Conservation (phyloP, 2,888 invertebrate species). For the Megastigmus dorsalis region DNA sequence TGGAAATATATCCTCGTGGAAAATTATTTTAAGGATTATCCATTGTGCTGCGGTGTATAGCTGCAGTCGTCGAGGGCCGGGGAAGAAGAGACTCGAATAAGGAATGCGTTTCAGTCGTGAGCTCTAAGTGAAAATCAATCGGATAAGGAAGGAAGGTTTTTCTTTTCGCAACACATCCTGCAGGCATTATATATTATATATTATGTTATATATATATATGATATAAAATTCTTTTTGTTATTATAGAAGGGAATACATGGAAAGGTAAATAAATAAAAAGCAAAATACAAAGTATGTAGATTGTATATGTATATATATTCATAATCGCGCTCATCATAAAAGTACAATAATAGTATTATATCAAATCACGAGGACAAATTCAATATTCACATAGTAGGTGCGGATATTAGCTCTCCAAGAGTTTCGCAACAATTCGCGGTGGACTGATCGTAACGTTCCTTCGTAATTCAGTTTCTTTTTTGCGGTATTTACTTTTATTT, state of each 20-base stretch:
- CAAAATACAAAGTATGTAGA: neutral
- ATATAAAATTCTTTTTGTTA: no score
- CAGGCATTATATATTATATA: no score
- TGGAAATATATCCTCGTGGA: no score
- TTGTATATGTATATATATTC: slow-evolving; percentile 5
- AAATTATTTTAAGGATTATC: no score
- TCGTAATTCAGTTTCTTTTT: slow-evolving; percentile 2
- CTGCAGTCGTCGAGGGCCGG: no score
- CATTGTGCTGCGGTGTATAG: no score
- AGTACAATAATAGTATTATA: slow-evolving; percentile 73
- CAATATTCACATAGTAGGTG: slow-evolving; percentile 67
- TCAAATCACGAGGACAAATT: slow-evolving; percentile 73
- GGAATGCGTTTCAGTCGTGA: no score
- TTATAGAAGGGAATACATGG: no score
- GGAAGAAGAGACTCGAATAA: neutral
- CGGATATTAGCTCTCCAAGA: slow-evolving; percentile 64
- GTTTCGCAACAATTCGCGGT: slow-evolving; percentile 57
- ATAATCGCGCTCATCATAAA: slow-evolving; percentile 64
- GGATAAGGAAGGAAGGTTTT: neutral
- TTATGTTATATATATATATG: no score
- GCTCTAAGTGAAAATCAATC: neutral
- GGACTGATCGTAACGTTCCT: slow-evolving; percentile 28
- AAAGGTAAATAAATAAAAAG: no score
- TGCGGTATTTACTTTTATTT: slow-evolving; percentile 14
- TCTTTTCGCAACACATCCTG: no score